A percentile compares a stretch with the other conserved stretches of the same genome.
Evolutionary conservation across 2,797 vertebrate species (phyloP).

Genomic region (Lepidocolaptes lacrymiger): DNA sequence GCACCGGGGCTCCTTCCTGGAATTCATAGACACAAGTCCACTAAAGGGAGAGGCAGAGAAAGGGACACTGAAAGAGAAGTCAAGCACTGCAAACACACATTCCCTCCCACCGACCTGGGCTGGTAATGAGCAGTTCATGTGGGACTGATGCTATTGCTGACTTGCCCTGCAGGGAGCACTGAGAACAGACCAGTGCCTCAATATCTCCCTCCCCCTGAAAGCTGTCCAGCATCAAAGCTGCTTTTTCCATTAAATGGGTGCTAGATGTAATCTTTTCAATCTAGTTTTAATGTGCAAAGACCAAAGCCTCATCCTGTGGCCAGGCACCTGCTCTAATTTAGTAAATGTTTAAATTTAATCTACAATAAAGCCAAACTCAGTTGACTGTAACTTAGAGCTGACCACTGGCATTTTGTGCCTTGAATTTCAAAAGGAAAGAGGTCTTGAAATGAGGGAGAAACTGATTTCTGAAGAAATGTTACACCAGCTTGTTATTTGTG

Average conservation of each 20-base stretch:
- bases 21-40: conserved; percentile 99
- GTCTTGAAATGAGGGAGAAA: not conserved
- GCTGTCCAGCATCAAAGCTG: not conserved
- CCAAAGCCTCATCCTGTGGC: not conserved
- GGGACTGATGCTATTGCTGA: not conserved
- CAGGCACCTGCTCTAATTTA: not conserved
- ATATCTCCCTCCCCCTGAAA: not conserved
- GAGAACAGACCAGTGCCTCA: not conserved
- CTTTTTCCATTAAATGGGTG: not conserved
- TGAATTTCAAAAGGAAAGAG: not conserved
- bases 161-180: not conserved
- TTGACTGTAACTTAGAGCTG: not conserved
- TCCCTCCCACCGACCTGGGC: not conserved
- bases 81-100: not conserved
- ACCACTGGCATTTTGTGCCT: not conserved
- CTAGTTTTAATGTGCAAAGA: not conserved
- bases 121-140: rapidly evolving
- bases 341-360: not conserved
- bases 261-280: not conserved
- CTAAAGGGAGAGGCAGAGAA: conserved; percentile 75
- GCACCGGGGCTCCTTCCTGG: conserved; percentile 92
- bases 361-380: not conserved
- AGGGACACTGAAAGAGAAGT: conserved; percentile 13
- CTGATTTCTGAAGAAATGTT: not conserved
- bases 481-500: not conserved